Conservation (phyloP, 2,113 vertebrate species). For the Notechis scutatus region DNA sequence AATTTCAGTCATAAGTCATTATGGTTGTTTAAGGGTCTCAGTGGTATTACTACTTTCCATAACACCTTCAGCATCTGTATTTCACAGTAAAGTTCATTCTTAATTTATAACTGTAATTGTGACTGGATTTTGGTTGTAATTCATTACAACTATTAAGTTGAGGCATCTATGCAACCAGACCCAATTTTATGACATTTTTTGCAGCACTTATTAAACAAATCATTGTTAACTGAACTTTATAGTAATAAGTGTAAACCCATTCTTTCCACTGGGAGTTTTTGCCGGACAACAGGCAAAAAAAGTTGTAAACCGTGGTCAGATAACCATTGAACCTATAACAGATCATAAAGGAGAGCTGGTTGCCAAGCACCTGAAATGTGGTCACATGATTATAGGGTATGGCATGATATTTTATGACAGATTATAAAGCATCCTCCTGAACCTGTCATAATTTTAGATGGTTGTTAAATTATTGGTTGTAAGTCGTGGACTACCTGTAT, state of each 20-base stretch:
- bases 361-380: too few species aligned
- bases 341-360: neutral
- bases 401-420: neutral
- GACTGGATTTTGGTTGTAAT: neutral
- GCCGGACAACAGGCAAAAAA: neutral
- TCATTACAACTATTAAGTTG: neutral
- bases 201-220: neutral
- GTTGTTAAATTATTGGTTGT: neutral
- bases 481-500: neutral
- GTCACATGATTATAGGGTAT: neutral
- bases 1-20: neutral
- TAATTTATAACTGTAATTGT: neutral
- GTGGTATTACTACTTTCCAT: neutral
- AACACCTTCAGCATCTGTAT: neutral
- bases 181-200: neutral
- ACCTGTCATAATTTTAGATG: neutral
- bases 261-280: neutral
- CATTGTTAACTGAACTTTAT: neutral
- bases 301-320: neutral
- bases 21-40: neutral
- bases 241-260: neutral
- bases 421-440: neutral
- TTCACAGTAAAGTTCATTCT: neutral
- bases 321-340: neutral
- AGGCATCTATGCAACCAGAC: neutral